Percentiles rank a stretch among this genome's conserved stretches.
Conservation (phyloP, 1,140 invertebrate species). For the Drosophila takahashii region DNA sequence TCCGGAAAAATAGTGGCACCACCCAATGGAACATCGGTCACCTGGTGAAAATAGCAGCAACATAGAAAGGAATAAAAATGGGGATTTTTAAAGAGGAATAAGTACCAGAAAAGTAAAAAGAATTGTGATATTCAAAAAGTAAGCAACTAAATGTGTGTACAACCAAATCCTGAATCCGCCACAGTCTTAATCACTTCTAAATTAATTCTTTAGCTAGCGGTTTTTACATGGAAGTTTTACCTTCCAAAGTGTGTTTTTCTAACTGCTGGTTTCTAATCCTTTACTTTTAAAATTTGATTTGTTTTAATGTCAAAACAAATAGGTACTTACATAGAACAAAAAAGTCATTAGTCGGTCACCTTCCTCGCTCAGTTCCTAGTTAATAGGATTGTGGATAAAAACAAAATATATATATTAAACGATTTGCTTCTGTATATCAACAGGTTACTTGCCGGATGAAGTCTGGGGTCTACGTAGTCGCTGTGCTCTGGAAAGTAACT, state of each 20-base stretch:
- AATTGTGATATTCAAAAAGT: too few relatives aligned
- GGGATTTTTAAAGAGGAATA: neutral
- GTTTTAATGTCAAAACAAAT: neutral
- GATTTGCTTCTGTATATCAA: neutral
- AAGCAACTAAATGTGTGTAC: too few relatives aligned
- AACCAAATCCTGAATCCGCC: too few relatives aligned
- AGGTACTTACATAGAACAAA: constrained; percentile 42
- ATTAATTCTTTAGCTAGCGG: too few relatives aligned
- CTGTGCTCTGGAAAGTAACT: constrained; percentile 35
- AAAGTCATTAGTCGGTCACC: constrained; percentile 41
- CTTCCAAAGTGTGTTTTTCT: too few relatives aligned
- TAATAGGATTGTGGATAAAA: neutral
- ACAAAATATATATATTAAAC: neutral
- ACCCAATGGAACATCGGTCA: constrained; percentile 33
- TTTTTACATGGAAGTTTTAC: too few relatives aligned
- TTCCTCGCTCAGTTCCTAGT: constrained; percentile 5
- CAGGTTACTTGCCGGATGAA: constrained; percentile 12
- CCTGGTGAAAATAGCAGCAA: neutral
- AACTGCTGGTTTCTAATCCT: neutral
- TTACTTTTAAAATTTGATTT: neutral
- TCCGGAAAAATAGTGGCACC: constrained; percentile 34
- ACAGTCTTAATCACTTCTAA: too few relatives aligned
- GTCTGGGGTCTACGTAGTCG: constrained; percentile 25
- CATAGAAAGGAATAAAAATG: neutral
- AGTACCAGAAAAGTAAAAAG: too few relatives aligned